phyloP scores from a whole-genome alignment of 2,888 invertebrate species.

The Spisula solida region DNA sequence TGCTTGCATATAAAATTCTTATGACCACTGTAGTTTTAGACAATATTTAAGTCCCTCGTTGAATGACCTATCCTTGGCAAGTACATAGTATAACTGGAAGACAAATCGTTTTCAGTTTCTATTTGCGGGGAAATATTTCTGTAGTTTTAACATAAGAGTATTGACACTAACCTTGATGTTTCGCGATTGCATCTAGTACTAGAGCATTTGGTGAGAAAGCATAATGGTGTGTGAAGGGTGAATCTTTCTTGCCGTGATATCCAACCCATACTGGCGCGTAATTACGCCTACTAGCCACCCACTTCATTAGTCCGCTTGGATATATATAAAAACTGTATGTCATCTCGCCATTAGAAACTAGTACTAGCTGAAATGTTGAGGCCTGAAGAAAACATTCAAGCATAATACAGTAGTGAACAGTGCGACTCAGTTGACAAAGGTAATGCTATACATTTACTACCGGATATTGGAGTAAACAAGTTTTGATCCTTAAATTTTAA shows the following conservation, averaged over 20 bases:
- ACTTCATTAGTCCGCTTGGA: conserved; percentile 28
- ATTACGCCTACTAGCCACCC: background rate
- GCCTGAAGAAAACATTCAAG: background rate
- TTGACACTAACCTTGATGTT: background rate
- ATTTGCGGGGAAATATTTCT: background rate
- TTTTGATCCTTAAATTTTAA: no score
- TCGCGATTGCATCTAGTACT: background rate
- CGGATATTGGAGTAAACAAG: no score
- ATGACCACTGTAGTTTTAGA: background rate
- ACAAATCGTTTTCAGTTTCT: background rate
- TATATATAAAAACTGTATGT: conserved; percentile 29
- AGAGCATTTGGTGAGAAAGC: background rate
- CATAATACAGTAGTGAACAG: no score
- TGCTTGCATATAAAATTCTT: background rate
- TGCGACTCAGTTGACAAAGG: no score
- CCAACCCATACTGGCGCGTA: conserved; percentile 10
- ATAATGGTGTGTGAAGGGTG: background rate
- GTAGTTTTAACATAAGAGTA: background rate
- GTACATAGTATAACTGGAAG: background rate
- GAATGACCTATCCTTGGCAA: background rate
- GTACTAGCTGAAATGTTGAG: conserved; percentile 33
- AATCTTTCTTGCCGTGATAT: background rate
- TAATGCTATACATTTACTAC: no score
- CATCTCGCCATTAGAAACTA: conserved; percentile 9
- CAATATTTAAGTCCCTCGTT: background rate